These are phyloP conservation scores for Numenius phaeopus DNA, from an alignment of 2,797 vertebrate species.

Conservation along the genomic window DNA sequence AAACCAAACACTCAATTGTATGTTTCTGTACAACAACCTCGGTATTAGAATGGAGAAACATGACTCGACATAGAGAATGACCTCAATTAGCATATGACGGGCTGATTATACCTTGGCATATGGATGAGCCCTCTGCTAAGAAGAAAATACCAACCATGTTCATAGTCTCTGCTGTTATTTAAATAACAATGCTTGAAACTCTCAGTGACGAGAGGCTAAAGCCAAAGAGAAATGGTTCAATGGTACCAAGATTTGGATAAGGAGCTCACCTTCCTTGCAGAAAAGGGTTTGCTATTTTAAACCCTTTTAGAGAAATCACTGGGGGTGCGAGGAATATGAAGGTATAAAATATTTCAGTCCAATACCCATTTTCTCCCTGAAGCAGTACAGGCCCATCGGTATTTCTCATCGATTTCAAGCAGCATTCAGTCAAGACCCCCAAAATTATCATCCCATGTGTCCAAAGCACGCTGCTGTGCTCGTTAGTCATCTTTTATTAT, in stretches of 20 bases:
- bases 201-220: neutral
- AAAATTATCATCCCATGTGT: rapidly evolving
- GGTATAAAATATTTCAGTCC: neutral
- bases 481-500: too few relatives aligned
- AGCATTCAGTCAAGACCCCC: neutral
- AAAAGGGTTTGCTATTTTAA: neutral
- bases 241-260: neutral
- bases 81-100: neutral
- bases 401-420: neutral
- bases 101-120: neutral
- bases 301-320: neutral
- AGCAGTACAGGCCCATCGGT: neutral
- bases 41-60: neutral
- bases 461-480: neutral
- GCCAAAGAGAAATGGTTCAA: neutral
- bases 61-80: neutral
- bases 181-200: neutral
- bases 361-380: neutral
- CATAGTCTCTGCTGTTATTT: neutral
- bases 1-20: neutral
- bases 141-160: neutral
- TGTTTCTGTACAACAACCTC: neutral
- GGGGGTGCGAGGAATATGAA: neutral
- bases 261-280: neutral
- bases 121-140: neutral